phyloP scores from a whole-genome alignment of 2,888 invertebrate genomes.

The Mythimna impura region DNA sequence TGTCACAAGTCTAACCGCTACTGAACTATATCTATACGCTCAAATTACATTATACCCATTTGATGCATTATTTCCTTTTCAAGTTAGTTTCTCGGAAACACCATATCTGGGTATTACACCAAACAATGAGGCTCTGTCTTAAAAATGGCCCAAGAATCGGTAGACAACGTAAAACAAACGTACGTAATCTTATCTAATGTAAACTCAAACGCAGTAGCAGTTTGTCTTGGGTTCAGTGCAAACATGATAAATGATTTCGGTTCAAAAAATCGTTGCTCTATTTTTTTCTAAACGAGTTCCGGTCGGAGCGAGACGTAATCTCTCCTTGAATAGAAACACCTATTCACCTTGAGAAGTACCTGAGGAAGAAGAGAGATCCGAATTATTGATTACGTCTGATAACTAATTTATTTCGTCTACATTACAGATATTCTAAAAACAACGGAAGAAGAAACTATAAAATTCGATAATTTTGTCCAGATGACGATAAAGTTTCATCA shows the following conservation, averaged over 20 bases:
- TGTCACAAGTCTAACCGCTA: neutral
- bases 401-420: conserved; percentile 56
- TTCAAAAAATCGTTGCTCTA: conserved; percentile 87
- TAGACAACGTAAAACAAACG: conserved; percentile 89
- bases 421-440: conserved; percentile 53
- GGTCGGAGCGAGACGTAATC: conserved; percentile 85
- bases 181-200: conserved; percentile 87
- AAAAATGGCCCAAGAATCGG: conserved; percentile 86
- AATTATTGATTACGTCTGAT: conserved; percentile 80
- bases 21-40: conserved; percentile 20
- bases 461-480: conserved; percentile 59
- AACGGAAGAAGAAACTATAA: conserved; percentile 50
- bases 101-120: conserved; percentile 76
- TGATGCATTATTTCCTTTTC: conserved; percentile 76
- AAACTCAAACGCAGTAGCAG: conserved; percentile 90
- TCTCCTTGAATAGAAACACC: conserved; percentile 88
- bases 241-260: conserved; percentile 90
- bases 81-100: conserved; percentile 76
- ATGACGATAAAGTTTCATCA: conserved; percentile 74
- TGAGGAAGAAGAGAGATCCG: conserved; percentile 88
- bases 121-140: conserved; percentile 87
- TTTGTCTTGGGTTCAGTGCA: conserved; percentile 89
- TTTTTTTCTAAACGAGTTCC: conserved; percentile 87
- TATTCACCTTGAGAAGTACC: conserved; percentile 91
- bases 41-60: conserved; percentile 32